Percentiles rank a stretch among this genome's conserved stretches.
phyloP scores from a whole-genome alignment of 2,113 vertebrate species.

The Anguilla rostrata region DNA sequence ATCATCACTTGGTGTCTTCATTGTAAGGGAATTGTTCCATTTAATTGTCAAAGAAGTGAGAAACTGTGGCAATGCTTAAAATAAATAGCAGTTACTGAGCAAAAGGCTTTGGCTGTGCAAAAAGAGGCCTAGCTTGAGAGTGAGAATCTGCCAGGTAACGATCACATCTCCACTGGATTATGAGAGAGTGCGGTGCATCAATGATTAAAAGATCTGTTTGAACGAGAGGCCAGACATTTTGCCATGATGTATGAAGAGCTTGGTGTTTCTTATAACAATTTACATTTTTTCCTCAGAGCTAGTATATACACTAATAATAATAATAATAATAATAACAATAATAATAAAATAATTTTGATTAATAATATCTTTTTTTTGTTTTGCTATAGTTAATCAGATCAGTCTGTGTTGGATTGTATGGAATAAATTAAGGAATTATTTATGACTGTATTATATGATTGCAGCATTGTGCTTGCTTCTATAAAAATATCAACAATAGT shows the following conservation, averaged over 20 bases:
- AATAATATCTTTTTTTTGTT: no score
- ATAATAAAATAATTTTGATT: no score
- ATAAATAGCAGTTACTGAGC: slow-evolving; percentile 70
- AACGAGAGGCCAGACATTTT: slow-evolving; percentile 70
- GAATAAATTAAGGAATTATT: no score
- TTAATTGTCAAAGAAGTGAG: slow-evolving; percentile 66
- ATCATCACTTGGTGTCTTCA: slow-evolving; percentile 65
- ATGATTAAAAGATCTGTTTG: slow-evolving; percentile 68
- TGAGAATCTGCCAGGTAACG: slow-evolving; percentile 66
- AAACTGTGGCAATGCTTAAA: slow-evolving; percentile 65
- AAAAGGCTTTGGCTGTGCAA: slow-evolving; percentile 59
- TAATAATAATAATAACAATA: no score
- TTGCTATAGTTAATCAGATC: no score
- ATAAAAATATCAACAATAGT: no score
- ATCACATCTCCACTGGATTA: slow-evolving; percentile 73
- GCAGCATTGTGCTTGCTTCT: no score
- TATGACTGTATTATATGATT: no score
- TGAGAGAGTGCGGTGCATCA: slow-evolving; percentile 62
- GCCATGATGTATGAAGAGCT: slow-evolving; percentile 40
- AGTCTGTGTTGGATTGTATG: no score
- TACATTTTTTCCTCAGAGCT: not conserved
- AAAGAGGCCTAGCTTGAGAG: slow-evolving; percentile 54
- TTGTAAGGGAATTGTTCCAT: slow-evolving; percentile 71
- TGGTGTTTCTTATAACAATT: not conserved
- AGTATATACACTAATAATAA: not conserved